Evolutionary conservation across 2,113 vertebrate genomes (phyloP).

Genomic region (Dicentrarchus labrax): DNA sequence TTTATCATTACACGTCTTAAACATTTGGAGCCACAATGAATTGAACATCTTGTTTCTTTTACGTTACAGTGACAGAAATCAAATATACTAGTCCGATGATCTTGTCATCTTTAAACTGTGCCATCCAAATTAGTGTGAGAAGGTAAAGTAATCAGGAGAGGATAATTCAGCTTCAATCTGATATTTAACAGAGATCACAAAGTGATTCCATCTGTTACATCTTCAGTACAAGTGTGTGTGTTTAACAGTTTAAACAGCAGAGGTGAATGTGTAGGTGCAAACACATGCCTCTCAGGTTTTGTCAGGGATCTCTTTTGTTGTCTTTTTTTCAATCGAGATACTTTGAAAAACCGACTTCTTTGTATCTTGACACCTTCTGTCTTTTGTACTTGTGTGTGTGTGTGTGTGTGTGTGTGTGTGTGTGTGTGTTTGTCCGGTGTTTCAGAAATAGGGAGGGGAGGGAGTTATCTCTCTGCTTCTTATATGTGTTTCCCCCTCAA

Average conservation of each 20-base stretch:
- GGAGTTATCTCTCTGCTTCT: slow-evolving; percentile 37
- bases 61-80: background rate
- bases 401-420: slow-evolving; percentile 7
- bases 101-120: background rate
- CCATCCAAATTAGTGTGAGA: background rate
- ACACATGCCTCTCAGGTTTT: slow-evolving; percentile 27
- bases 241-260: slow-evolving; percentile 8
- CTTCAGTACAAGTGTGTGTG: background rate
- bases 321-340: slow-evolving; percentile 22
- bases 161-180: background rate
- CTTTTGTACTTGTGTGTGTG: slow-evolving; percentile 31
- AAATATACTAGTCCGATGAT: background rate
- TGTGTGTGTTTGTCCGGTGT: slow-evolving; percentile 30
- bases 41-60: background rate
- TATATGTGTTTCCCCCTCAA: slow-evolving; percentile 46
- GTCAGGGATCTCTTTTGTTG: slow-evolving; percentile 42
- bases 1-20: background rate
- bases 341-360: slow-evolving; percentile 49
- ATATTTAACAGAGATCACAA: background rate
- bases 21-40: background rate
- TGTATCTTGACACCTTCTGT: slow-evolving; percentile 57
- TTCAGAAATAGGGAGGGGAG: slow-evolving; percentile 42
- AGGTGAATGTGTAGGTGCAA: slow-evolving; percentile 2
- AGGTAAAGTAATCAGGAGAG: background rate
- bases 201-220: background rate